Evolutionary conservation across 2,888 invertebrate species (phyloP).

Genomic region (Adineta ricciae): DNA sequence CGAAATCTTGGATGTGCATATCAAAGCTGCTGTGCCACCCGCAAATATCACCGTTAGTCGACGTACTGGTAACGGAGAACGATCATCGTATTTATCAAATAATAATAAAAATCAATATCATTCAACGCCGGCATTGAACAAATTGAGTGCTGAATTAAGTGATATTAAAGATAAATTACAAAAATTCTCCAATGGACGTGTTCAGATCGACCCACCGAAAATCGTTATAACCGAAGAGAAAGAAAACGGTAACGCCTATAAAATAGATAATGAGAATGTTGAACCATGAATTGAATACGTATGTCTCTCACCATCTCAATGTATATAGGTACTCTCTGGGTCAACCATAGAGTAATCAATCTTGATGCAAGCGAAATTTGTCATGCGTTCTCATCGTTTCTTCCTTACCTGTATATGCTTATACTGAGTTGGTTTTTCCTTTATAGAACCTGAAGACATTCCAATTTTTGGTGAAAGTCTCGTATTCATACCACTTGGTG

Average conservation of each 20-base stretch:
- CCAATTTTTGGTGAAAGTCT: too few species aligned
- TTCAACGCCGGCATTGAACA: constrained; percentile 3
- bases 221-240: neutral
- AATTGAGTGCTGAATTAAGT: constrained; percentile 9
- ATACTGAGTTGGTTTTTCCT: too few species aligned
- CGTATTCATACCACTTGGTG: neutral
- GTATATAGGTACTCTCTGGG: too few species aligned
- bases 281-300: too few species aligned
- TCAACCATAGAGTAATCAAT: too few species aligned
- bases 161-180: constrained; percentile 17
- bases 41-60: neutral
- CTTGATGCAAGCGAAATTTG: too few species aligned
- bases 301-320: neutral
- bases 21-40: neutral
- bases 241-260: neutral
- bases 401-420: too few species aligned
- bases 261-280: neutral
- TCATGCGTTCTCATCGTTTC: too few species aligned
- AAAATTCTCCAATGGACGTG: neutral
- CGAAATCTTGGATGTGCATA: neutral
- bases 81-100: neutral
- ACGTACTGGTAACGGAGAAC: neutral
- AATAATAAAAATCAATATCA: neutral
- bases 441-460: neutral
- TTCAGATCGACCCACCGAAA: neutral